Evolutionary conservation across 2,113 vertebrate genomes (phyloP), one percentile per base, ranked within the genome.

Genomic region (Lates calcarifer): DNA sequence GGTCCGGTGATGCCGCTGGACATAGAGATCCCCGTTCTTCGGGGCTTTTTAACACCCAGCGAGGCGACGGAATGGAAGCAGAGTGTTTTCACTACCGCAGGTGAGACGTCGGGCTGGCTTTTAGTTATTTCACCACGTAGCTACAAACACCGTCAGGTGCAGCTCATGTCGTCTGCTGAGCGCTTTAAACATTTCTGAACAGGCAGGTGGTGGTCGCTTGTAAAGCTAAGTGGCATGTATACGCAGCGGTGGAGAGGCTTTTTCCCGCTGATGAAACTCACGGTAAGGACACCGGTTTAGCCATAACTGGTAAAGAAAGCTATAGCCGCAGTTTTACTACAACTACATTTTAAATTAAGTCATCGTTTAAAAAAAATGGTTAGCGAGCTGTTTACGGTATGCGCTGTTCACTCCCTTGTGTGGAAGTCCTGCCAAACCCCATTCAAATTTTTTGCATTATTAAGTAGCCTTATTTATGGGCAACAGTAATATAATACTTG

Each of bases 11-110:
- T 93, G 95, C 66, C 91, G 91, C 88, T 95, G 82, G 84, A 84
- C 55, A 76, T 95, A 18, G 97, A 99, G 94, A 43, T 94, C 35
- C 82, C 94, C 0, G 60, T 97, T 37, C 91, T 98, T 43, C 92
- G 98, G 76, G 97, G 98, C 67, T 96, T 96, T 69, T 28, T 95
- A 68, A 94, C 94, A 6, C 41, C 88, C 8, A 83, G 80, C 0
- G 95, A 97, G 88, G 92, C 72, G 6, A 74, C 83, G 83, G 83
- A 73, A 3, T 96, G 96, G 96, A 95, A 95, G 56, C 96, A 95
- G 93, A 91, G 83, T 6, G 84, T 93, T 3, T 61, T 69, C 39
- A 67, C 68, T 5, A 69, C 51, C 10, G 63, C 95, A 93, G 97
- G 97, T 98, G 85, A 95, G 83, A 33, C 20, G 2, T 2, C 11